Conservation (phyloP, 2,888 invertebrate genomes). For the Mamestra brassicae region DNA sequence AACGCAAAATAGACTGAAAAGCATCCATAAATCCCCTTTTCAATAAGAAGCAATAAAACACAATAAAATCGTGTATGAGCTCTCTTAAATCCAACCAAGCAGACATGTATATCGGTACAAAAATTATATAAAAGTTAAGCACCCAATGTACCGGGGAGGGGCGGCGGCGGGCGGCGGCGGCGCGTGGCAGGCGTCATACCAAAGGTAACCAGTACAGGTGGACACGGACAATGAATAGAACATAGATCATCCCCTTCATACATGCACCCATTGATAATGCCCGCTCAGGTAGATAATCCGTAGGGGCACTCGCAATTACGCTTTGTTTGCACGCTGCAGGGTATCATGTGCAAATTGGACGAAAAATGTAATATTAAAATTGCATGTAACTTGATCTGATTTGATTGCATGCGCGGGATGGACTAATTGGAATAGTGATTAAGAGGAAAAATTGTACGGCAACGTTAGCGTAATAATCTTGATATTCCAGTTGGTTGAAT, state of each 20-base stretch:
- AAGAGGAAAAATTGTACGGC: conserved; percentile 1
- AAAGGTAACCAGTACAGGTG: conserved; percentile 81
- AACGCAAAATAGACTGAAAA: conserved; percentile 39
- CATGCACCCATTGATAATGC: conserved; percentile 75
- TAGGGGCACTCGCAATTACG: conserved; percentile 80
- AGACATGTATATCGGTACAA: conserved; percentile 57
- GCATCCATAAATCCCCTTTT: conserved; percentile 46
- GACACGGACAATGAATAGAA: conserved; percentile 62
- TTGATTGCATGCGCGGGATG: conserved; percentile 24
- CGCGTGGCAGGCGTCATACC: conserved; percentile 80
- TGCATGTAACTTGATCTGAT: conserved; percentile 41
- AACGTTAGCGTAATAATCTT: neutral
- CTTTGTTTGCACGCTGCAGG: conserved; percentile 76
- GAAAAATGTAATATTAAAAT: conserved; percentile 40
- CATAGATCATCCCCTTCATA: conserved; percentile 70
- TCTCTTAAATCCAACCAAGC: conserved; percentile 44
- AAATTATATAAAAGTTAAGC: conserved; percentile 67
- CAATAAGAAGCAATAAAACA: conserved; percentile 65
- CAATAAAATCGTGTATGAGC: conserved; percentile 57
- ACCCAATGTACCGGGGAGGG: conserved; percentile 55
- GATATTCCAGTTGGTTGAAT: neutral
- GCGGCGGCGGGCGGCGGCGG: conserved; percentile 45
- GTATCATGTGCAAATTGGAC: conserved; percentile 59
- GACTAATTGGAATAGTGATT: conserved; percentile 23
- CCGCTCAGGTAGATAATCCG: conserved; percentile 88